These are phyloP conservation scores for Lutjanus argentimaculatus DNA, from an alignment of 2,797 vertebrate species.

Conservation along the genomic window DNA sequence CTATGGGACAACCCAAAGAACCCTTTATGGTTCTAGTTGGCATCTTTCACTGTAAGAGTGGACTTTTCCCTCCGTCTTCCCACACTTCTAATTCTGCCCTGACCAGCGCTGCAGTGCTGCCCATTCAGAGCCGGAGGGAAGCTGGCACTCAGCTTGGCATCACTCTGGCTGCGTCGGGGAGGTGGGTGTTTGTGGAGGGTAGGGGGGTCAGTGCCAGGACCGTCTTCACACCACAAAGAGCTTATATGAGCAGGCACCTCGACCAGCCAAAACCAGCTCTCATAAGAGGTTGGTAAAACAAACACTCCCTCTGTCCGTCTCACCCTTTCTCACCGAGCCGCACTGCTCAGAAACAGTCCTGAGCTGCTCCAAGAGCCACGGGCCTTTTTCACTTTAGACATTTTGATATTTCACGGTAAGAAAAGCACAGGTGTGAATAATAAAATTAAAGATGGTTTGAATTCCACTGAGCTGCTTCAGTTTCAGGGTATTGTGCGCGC, in stretches of 20 bases:
- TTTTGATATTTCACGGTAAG: background rate
- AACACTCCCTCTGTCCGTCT: slow-evolving; percentile 57
- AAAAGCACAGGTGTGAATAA: background rate
- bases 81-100: slow-evolving; percentile 47
- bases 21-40: too few species aligned
- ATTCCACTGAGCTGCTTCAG: background rate
- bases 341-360: slow-evolving; percentile 19
- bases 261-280: slow-evolving; percentile 68
- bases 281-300: slow-evolving; percentile 62
- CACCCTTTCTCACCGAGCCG: slow-evolving; percentile 37
- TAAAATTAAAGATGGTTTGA: background rate
- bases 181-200: slow-evolving; percentile 33
- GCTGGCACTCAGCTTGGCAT: slow-evolving; percentile 63
- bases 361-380: background rate
- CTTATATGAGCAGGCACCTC: slow-evolving; percentile 61
- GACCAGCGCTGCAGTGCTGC: slow-evolving; percentile 31
- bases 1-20: too few species aligned
- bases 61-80: slow-evolving; percentile 16
- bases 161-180: slow-evolving; percentile 31
- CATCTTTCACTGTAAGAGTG: too few species aligned
- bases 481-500: background rate
- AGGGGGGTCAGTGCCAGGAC: slow-evolving; percentile 55
- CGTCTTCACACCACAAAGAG: slow-evolving; percentile 66
- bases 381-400: background rate
- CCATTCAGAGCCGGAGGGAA: slow-evolving; percentile 54